These are phyloP conservation scores for Idaea straminata DNA, from an alignment of 2,888 invertebrate genomes.

Conservation along the genomic window DNA sequence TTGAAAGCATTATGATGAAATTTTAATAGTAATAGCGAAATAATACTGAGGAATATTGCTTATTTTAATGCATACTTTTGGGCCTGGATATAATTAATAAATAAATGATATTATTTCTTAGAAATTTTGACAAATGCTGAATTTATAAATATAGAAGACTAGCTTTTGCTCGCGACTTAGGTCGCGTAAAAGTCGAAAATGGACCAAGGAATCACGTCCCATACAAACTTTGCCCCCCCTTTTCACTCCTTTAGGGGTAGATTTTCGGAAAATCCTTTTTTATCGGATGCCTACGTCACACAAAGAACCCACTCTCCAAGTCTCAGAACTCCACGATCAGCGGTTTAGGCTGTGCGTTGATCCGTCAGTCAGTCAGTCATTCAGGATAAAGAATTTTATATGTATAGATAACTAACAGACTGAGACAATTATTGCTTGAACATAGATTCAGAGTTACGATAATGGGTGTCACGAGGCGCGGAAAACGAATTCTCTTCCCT, in stretches of 20 bases:
- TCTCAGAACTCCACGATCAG: too few species aligned
- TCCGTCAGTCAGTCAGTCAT: too few species aligned
- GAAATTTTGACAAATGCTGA: constrained; percentile 31
- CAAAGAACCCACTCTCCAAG: too few species aligned
- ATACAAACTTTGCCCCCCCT: too few species aligned
- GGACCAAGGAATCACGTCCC: too few species aligned
- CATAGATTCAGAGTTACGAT: constrained; percentile 75
- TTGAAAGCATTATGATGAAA: constrained; percentile 64
- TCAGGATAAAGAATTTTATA: too few species aligned
- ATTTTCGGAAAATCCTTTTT: too few species aligned
- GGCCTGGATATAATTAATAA: not conserved
- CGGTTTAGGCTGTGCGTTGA: too few species aligned
- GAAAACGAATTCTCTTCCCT: constrained; percentile 76
- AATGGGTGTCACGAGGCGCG: constrained; percentile 68
- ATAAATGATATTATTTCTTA: constrained; percentile 15
- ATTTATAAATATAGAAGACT: constrained; percentile 40
- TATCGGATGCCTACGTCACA: too few species aligned
- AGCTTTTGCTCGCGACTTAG: too few species aligned
- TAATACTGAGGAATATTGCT: constrained; percentile 71
- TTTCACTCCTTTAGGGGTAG: too few species aligned
- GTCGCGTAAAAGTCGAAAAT: too few species aligned
- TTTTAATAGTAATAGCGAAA: constrained; percentile 75
- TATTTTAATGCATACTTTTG: constrained; percentile 46
- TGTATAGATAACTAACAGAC: constrained; percentile 39
- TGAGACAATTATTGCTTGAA: constrained; percentile 54